These are phyloP conservation scores for chimpanzee (Pan troglodytes) DNA, from an alignment of 2,113 vertebrate species.

Conservation along the genomic window DNA sequence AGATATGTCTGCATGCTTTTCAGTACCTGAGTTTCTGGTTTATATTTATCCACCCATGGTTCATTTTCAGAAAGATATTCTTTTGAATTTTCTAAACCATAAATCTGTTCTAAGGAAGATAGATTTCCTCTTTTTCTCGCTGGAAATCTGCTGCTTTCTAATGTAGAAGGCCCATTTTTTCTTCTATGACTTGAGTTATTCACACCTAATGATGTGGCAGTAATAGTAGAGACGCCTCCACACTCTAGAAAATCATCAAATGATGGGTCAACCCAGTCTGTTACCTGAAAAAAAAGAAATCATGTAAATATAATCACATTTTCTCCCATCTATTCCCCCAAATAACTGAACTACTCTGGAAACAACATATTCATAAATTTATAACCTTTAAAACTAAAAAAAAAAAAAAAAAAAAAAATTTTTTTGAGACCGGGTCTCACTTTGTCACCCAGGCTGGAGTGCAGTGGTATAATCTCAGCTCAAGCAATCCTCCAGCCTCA, in stretches of 20 bases:
- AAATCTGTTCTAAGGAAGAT: slow-evolving; percentile 11
- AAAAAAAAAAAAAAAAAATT: too few species aligned
- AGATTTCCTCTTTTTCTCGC: slow-evolving; percentile 83
- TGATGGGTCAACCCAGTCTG: slow-evolving; percentile 87
- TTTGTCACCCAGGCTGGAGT: not conserved
- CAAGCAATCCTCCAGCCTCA: too few species aligned
- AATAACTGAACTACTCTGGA: not conserved
- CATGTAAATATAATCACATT: not conserved
- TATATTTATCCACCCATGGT: slow-evolving; percentile 93
- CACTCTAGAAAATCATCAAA: slow-evolving; percentile 86
- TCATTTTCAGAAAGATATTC: slow-evolving; percentile 79
- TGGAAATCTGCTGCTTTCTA: slow-evolving; percentile 69
- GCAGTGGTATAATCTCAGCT: too few species aligned
- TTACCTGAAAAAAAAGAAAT: slow-evolving; percentile 72
- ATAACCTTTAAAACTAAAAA: not conserved
- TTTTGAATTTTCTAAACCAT: slow-evolving; percentile 47
- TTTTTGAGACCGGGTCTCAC: not conserved
- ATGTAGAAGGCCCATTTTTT: slow-evolving; percentile 47
- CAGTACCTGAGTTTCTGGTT: slow-evolving; percentile 89
- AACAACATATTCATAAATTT: not conserved
- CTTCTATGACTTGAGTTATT: slow-evolving; percentile 70
- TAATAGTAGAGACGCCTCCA: slow-evolving; percentile 25
- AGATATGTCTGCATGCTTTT: not conserved
- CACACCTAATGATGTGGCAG: slow-evolving; percentile 37
- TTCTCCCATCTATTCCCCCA: not conserved